phyloP scores from a whole-genome alignment of 2,888 invertebrate genomes.

The Dicyrtomina minuta region DNA sequence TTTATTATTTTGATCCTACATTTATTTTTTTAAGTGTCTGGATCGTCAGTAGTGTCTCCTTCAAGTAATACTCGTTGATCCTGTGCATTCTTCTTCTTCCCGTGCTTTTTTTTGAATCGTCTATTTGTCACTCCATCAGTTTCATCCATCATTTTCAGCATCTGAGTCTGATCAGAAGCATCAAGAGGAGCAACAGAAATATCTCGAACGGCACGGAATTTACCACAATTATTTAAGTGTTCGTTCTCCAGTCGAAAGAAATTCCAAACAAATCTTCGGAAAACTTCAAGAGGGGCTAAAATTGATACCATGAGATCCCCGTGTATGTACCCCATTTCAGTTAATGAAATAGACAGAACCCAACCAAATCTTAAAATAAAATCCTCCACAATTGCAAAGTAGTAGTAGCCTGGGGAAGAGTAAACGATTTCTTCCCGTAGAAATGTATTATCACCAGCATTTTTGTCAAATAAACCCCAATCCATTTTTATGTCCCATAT shows the following conservation, averaged over 20 bases:
- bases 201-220: slow-evolving; percentile 96
- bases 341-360: slow-evolving; percentile 82
- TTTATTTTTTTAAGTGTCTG: slow-evolving; percentile 36
- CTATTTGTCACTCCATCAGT: slow-evolving; percentile 72
- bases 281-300: slow-evolving; percentile 82
- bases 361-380: slow-evolving; percentile 89
- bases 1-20: no score
- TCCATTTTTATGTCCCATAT: slow-evolving; percentile 99
- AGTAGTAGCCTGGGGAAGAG: slow-evolving; percentile 86
- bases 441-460: slow-evolving; percentile 87
- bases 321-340: slow-evolving; percentile 73
- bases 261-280: slow-evolving; percentile 96
- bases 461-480: slow-evolving; percentile 93
- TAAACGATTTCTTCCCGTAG: slow-evolving; percentile 94
- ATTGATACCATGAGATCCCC: slow-evolving; percentile 81
- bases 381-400: slow-evolving; percentile 95
- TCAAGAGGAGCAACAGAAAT: slow-evolving; percentile 84
- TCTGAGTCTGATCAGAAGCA: slow-evolving; percentile 86
- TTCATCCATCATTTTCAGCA: slow-evolving; percentile 94
- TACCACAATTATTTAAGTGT: slow-evolving; percentile 98
- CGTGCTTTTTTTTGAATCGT: slow-evolving; percentile 38
- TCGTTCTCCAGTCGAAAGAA: slow-evolving; percentile 99
- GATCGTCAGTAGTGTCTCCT: slow-evolving; percentile 53
- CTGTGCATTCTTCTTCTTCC: slow-evolving; percentile 33
- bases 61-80: slow-evolving; percentile 50